A percentile compares a stretch with the other conserved stretches of the same genome.
phyloP scores from a whole-genome alignment of 2,113 vertebrate species.

The Narcine bancroftii region DNA sequence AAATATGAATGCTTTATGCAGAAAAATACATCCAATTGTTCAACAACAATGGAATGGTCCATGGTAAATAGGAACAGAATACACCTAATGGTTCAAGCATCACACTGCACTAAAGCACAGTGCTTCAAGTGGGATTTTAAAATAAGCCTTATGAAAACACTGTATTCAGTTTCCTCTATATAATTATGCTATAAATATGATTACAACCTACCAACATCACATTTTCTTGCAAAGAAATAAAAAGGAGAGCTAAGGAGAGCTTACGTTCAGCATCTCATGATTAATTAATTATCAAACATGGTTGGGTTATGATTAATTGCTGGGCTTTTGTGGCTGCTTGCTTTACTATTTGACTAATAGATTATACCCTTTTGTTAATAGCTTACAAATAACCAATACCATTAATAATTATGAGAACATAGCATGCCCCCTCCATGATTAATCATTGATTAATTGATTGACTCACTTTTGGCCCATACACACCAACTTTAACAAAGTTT shows the following conservation, averaged over 20 bases:
- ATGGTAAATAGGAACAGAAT: not conserved
- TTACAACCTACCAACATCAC: not conserved
- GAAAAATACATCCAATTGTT: not conserved
- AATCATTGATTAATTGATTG: constrained; percentile 37
- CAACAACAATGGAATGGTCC: not conserved
- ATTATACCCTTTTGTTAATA: constrained; percentile 76
- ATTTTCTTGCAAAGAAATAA: not conserved
- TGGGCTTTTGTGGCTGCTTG: constrained; percentile 69
- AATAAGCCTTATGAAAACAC: constrained; percentile 9
- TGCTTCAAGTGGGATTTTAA: not conserved
- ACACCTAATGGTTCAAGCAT: not conserved
- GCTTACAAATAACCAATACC: constrained; percentile 44
- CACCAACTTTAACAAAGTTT: not conserved
- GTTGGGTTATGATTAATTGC: constrained; percentile 67
- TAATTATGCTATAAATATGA: constrained; percentile 3
- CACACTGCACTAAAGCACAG: not conserved
- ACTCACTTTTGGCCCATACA: not conserved
- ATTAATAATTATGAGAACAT: constrained; percentile 35
- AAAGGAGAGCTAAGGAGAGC: constrained; percentile 39
- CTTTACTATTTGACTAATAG: constrained; percentile 79
- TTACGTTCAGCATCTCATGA: constrained; percentile 52
- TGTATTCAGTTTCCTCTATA: constrained; percentile 12
- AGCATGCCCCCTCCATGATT: constrained; percentile 18
- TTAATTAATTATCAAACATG: constrained; percentile 75
- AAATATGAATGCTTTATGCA: not conserved